A percentile compares a stretch with the other conserved stretches of the same genome.
These are phyloP conservation scores for Oscheius onirici DNA, from an alignment of 2,888 invertebrate species.

Conservation along the genomic window DNA sequence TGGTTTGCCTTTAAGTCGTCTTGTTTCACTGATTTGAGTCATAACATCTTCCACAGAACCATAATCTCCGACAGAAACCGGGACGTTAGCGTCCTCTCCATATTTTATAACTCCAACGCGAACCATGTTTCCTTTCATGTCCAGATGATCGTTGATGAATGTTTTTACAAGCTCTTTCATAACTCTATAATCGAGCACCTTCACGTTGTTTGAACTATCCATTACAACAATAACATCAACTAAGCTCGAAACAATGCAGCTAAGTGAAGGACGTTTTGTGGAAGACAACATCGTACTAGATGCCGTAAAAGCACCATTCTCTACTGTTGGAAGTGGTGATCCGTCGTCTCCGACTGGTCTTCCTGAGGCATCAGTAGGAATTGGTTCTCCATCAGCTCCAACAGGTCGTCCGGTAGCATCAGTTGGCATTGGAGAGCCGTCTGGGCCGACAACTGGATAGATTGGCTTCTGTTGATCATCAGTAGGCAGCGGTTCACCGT, in stretches of 20 bases:
- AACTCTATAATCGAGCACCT: conserved; percentile 68
- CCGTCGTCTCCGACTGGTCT: conserved; percentile 51
- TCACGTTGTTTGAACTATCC: conserved; percentile 68
- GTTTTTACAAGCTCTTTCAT: conserved; percentile 70
- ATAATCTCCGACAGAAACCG: conserved; percentile 68
- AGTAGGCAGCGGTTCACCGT: conserved; percentile 48
- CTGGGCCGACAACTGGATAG: conserved; percentile 41
- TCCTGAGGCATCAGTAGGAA: conserved; percentile 55
- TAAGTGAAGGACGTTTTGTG: conserved; percentile 31
- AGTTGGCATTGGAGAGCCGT: conserved; percentile 42
- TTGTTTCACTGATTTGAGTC: conserved; percentile 60
- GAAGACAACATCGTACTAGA: conserved; percentile 3
- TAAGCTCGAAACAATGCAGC: conserved; percentile 35
- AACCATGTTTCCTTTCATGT: conserved; percentile 59
- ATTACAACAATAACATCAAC: conserved; percentile 66
- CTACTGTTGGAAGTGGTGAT: conserved; percentile 48
- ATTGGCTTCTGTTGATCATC: conserved; percentile 30
- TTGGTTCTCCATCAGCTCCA: conserved; percentile 34
- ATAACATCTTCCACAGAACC: conserved; percentile 61
- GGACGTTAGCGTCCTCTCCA: conserved; percentile 66
- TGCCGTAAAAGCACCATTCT: background rate
- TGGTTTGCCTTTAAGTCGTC: conserved; percentile 64
- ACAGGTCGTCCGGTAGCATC: conserved; percentile 47
- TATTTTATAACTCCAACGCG: conserved; percentile 69
- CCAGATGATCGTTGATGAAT: conserved; percentile 67